Base-by-base conservation (phyloP, 2,888 invertebrate species). In the Colostygia pectinataria region DNA sequence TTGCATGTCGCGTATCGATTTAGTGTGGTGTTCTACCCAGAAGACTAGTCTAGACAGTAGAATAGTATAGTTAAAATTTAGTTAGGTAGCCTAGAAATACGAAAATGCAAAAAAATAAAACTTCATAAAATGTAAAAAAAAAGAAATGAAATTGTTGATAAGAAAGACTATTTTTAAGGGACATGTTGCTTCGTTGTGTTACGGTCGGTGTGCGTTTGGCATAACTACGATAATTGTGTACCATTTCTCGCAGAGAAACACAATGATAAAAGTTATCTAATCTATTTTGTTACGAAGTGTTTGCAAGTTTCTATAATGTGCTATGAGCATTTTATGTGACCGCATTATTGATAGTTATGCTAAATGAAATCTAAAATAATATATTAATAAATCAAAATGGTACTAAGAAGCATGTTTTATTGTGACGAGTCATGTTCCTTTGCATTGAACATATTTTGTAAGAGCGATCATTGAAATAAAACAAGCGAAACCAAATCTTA, bases 161-260 rank as follows among this genome's bases (percentile, higher is more conserved):
- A 91, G 91, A 91, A 90, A 91, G 91, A 91, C 87, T 92, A 92
- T 92, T 92, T 92, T 92, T 91, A 91, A 89, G 88, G 89, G 80
- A 88, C 87, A 88, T 89, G 89, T 90, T 87, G 90, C 91, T 89
- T 90, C 84, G 86, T 90, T 90, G 83, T 84, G 87, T 90, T 90
- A 84, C 80, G 83, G 73, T 77, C 45, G 32, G 81, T 83, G 83
- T 70, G 80, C 20, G 83, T 91, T 90, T 86, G 89, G 90, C 90
- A 88, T 89, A 89, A 90, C 90, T 89, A 90, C 88, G 80, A 77
- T 89, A 86, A 86, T 85, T 81, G 81, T 83, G 79, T 74, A 76
- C 77, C 81, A 77, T 78, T 85, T 86, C 88, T 89, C 89, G 73
- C 85, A 85, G 86, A 88, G 88, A 86, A 83, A 77, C 71, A 76